These are phyloP conservation scores for Regulus satrapa DNA, from an alignment of 2,113 vertebrate species.

Conservation along the genomic window DNA sequence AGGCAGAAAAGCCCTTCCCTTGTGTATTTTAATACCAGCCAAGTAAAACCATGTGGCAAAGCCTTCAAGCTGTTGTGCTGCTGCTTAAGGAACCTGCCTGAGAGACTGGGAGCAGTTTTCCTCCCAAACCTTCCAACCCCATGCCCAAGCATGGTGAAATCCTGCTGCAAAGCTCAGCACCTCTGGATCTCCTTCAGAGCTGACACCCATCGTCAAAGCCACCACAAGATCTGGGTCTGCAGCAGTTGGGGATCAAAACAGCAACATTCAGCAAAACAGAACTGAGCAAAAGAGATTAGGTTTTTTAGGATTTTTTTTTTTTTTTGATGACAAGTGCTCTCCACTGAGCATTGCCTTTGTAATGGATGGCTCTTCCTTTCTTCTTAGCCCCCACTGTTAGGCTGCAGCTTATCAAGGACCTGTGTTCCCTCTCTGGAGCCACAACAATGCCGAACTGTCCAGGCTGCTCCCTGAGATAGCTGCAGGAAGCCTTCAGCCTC, in stretches of 20 bases:
- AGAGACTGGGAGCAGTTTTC: background rate
- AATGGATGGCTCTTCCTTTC: background rate
- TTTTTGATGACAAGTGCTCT: background rate
- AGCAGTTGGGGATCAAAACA: background rate
- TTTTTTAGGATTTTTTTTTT: background rate
- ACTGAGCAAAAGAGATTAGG: background rate
- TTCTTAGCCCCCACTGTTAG: background rate
- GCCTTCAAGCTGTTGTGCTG: background rate
- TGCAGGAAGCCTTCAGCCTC: background rate
- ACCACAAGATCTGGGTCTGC: background rate
- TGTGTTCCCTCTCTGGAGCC: background rate
- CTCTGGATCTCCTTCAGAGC: background rate
- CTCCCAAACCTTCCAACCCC: background rate
- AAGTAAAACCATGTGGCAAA: background rate
- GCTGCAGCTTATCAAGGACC: background rate
- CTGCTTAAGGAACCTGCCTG: background rate
- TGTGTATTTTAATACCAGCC: background rate
- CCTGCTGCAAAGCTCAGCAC: background rate
- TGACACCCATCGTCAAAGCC: background rate
- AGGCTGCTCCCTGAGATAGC: background rate
- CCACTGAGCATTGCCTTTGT: background rate
- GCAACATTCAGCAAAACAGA: background rate
- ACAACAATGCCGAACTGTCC: background rate
- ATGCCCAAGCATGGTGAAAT: background rate
- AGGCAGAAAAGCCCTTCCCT: fast-evolving